Percentiles rank a stretch among this genome's conserved stretches.
These are phyloP conservation scores for Amphimallon solstitiale DNA, from an alignment of 2,888 invertebrate species.

Conservation along the genomic window DNA sequence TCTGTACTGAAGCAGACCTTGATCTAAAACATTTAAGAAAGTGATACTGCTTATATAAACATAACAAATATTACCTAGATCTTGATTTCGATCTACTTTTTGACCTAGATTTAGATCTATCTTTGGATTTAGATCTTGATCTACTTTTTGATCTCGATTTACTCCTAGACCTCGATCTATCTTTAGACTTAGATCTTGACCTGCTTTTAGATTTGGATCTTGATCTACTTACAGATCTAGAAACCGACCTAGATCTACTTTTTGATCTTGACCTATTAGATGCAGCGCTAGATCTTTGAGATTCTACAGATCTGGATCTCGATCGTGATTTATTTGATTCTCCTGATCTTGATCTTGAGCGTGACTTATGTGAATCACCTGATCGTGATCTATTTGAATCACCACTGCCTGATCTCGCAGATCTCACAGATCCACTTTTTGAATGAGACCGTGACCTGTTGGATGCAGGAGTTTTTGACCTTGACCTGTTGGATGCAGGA, in stretches of 20 bases:
- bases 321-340: constrained; percentile 11
- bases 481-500: constrained; percentile 46
- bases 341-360: constrained; percentile 47
- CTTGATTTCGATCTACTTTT: constrained; percentile 48
- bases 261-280: constrained; percentile 50
- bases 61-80: constrained; percentile 46
- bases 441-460: constrained; percentile 42
- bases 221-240: constrained; percentile 28
- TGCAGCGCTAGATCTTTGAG: constrained; percentile 45
- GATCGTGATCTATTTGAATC: constrained; percentile 42
- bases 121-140: constrained; percentile 42
- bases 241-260: constrained; percentile 41
- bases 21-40: constrained; percentile 47
- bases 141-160: constrained; percentile 20
- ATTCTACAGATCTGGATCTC: constrained; percentile 43
- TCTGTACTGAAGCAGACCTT: constrained; percentile 51
- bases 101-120: constrained; percentile 47
- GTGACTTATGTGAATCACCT: constrained; percentile 38
- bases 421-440: constrained; percentile 36
- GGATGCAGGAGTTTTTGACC: constrained; percentile 48
- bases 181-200: constrained; percentile 1
- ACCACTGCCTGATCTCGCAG: constrained; percentile 46
- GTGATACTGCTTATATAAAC: constrained; percentile 34
- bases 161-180: constrained; percentile 26
- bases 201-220: constrained; percentile 43